Evolutionary conservation across 2,888 invertebrate species (phyloP), one percentile per base, ranked within the genome.

Genomic region (Xestobium rufovillosum): DNA sequence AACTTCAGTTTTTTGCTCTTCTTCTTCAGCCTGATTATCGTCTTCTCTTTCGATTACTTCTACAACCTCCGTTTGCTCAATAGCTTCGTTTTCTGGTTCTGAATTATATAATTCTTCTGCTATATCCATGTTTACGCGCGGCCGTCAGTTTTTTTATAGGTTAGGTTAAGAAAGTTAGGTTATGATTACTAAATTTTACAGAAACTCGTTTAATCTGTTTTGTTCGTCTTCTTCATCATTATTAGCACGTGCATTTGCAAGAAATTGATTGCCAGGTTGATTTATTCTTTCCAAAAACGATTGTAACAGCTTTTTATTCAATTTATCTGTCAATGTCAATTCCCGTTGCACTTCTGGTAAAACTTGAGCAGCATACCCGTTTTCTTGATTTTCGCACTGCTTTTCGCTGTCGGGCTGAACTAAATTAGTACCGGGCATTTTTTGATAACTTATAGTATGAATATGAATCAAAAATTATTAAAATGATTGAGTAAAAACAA

Each of bases 261-360:
- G 23, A 19, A 19, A 8, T 19, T 6, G 23, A 19, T 6, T 6
- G 6, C 23, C 23, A 19, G 39, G 34, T 42, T 51, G 43, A 42
- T 76, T 76, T 64, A 81, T 69, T 42, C 75, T 65, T 35, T 74
- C 69, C 42, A 80, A 67, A 39, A 80, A 66, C 1, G 78, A 78
- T 37, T 74, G 68, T 31, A 81, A 61, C 34, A 81, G 62, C 51
- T 73, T 73, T 58, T 80, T 80, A 56, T 82, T 82, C 38, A 81
- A 52, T 44, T 70, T 73, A 56, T 82, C 81, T 1, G 78, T 81
- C 59, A 73, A 74, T 8, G 74, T 75, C 41, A 73, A 48, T 56
- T 62, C 58, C 19, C 52, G 42, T 12, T n/a, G n/a, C n/a, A n/a
- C n/a, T n/a, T n/a, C n/a, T n/a, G n/a, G n/a, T n/a, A n/a, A n/a